These are phyloP conservation scores for Orthonychiurus folsomi DNA, from an alignment of 2,888 invertebrate genomes.

Conservation along the genomic window DNA sequence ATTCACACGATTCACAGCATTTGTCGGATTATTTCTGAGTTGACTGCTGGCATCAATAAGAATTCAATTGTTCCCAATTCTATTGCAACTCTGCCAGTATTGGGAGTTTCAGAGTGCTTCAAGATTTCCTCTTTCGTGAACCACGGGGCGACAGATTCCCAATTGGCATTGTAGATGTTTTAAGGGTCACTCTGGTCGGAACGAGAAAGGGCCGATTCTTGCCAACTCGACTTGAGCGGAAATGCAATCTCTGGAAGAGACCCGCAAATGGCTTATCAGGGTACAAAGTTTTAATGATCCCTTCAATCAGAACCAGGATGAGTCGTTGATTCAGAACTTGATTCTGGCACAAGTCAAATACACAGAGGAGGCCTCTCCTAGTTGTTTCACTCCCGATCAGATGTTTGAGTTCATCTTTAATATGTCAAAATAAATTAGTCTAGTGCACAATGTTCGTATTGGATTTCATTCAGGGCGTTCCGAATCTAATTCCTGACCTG, in stretches of 20 bases:
- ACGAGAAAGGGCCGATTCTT: slow-evolving; percentile 36
- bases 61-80: too few species aligned
- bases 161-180: slow-evolving; percentile 11
- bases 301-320: slow-evolving; percentile 73
- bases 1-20: too few species aligned
- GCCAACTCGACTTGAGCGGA: slow-evolving; percentile 43
- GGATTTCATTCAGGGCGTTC: too few species aligned
- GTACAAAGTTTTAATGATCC: slow-evolving; percentile 65
- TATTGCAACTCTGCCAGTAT: too few species aligned
- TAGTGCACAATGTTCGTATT: too few species aligned
- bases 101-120: too few species aligned
- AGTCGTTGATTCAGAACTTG: slow-evolving; percentile 74
- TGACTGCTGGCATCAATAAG: too few species aligned
- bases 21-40: too few species aligned
- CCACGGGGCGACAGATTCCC: slow-evolving; percentile 34
- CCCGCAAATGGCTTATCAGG: slow-evolving; percentile 66
- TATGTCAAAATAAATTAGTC: too few species aligned
- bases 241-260: slow-evolving; percentile 64
- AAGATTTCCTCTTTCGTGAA: slow-evolving; percentile 27
- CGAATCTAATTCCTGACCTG: too few species aligned
- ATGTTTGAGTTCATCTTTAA: slow-evolving; percentile 79
- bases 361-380: slow-evolving; percentile 66
- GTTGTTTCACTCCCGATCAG: slow-evolving; percentile 84
- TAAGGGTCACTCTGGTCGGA: slow-evolving; percentile 18
- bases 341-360: slow-evolving; percentile 81